Conservation (phyloP, 2,888 invertebrate genomes). For the Lucinisca nassula region DNA sequence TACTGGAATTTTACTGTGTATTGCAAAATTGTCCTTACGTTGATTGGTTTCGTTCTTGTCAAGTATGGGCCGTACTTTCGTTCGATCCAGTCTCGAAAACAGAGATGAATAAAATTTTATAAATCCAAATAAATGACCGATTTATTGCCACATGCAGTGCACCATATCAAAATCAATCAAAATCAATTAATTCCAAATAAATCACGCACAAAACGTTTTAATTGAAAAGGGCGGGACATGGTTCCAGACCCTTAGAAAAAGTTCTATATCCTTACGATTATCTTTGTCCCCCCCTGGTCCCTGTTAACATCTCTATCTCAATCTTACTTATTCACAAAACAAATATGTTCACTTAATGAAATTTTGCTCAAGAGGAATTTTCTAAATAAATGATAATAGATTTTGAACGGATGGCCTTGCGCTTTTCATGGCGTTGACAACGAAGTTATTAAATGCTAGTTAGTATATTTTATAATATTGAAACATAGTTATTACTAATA, state of each 20-base stretch:
- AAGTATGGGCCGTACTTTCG: too few relatives aligned
- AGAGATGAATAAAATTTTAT: too few relatives aligned
- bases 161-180: neutral
- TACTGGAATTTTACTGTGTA: too few relatives aligned
- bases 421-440: neutral
- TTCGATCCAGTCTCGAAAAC: too few relatives aligned
- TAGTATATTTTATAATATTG: neutral
- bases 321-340: neutral
- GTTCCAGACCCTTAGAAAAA: neutral
- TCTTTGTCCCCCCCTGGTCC: neutral
- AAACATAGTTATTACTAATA: neutral
- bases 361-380: neutral
- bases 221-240: neutral
- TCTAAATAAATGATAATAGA: neutral
- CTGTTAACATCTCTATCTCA: neutral
- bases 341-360: conserved; percentile 11
- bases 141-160: neutral
- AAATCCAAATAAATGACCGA: neutral
- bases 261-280: neutral
- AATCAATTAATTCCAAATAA: neutral
- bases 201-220: neutral
- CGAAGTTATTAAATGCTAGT: neutral
- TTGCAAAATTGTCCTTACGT: too few relatives aligned
- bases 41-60: too few relatives aligned
- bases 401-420: neutral